Percentiles rank a stretch among this genome's conserved stretches.
Evolutionary conservation across 35 echinoderm and acorn worm genomes (phyloP).

Genomic region (Amphiura filiformis): DNA sequence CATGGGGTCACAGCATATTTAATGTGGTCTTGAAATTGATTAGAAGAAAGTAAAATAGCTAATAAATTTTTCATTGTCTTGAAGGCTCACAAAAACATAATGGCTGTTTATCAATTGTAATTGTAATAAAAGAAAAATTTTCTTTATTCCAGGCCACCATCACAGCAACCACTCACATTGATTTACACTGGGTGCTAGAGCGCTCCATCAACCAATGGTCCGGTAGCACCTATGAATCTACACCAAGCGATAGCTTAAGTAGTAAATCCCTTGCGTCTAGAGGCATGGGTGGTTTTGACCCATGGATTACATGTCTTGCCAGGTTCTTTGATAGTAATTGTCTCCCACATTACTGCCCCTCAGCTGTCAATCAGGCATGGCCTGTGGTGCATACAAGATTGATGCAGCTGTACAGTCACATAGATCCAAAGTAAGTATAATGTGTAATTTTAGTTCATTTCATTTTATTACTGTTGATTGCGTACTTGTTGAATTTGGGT

Average conservation of each 20-base stretch:
- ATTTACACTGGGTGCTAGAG: conserved; percentile 96
- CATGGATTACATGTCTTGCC: conserved; percentile 80
- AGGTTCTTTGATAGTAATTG: conserved; percentile 78
- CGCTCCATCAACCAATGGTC: conserved; percentile 95
- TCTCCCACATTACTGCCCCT: conserved; percentile 87
- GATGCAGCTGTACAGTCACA: conserved; percentile 82
- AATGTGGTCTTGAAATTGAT: too few relatives aligned
- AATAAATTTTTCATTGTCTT: too few relatives aligned
- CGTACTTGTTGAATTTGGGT: too few relatives aligned
- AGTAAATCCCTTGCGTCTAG: conserved; percentile 50
- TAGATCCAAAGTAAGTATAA: conserved; percentile 96
- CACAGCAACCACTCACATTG: conserved; percentile 67
- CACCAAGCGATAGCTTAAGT: conserved; percentile 77
- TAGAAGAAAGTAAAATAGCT: too few relatives aligned
- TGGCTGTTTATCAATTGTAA: too few relatives aligned
- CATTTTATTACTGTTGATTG: too few relatives aligned
- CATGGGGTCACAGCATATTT: too few relatives aligned
- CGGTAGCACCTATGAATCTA: conserved; percentile 85
- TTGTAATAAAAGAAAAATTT: too few relatives aligned
- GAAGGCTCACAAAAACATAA: too few relatives aligned
- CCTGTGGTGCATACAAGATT: conserved; percentile 82
- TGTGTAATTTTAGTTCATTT: too few relatives aligned
- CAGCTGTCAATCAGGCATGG: conserved; percentile 83
- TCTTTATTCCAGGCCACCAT: conserved; percentile 71
- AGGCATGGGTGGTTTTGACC: conserved; percentile 87